Percentiles rank a stretch among this genome's conserved stretches.
Evolutionary conservation across 2,888 invertebrate genomes (phyloP).

Genomic region (Argyresthia goedartella): DNA sequence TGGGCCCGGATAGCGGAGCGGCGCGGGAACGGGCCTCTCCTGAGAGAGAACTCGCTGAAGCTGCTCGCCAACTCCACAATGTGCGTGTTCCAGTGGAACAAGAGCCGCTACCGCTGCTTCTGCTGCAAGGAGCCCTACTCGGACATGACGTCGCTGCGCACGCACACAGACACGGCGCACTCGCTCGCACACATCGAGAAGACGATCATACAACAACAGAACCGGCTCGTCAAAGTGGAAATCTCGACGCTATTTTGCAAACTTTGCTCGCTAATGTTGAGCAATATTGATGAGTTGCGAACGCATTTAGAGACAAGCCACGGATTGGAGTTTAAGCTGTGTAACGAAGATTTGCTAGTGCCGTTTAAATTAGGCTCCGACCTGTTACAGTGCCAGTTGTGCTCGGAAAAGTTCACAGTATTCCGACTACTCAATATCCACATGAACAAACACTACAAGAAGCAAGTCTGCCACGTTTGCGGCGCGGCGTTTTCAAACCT

Average conservation of each 20-base stretch:
- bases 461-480: slow-evolving; percentile 53
- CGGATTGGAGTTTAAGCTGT: slow-evolving; percentile 22
- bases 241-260: slow-evolving; percentile 40
- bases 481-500: slow-evolving; percentile 49
- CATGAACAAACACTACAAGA: slow-evolving; percentile 52
- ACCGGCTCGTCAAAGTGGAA: slow-evolving; percentile 48
- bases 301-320: slow-evolving; percentile 31
- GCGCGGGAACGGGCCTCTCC: slow-evolving; percentile 33
- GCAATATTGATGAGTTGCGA: slow-evolving; percentile 23
- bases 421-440: slow-evolving; percentile 51
- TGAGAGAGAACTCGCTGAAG: slow-evolving; percentile 61
- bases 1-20: not conserved
- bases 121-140: slow-evolving; percentile 48
- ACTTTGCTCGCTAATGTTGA: slow-evolving; percentile 25
- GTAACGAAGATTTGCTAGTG: slow-evolving; percentile 36
- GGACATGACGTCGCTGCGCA: slow-evolving; percentile 26
- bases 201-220: slow-evolving; percentile 47
- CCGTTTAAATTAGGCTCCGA: slow-evolving; percentile 40
- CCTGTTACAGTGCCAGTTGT: slow-evolving; percentile 41
- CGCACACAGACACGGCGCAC: slow-evolving; percentile 34
- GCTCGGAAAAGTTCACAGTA: slow-evolving; percentile 29
- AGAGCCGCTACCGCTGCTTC: slow-evolving; percentile 48
- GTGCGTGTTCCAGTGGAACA: slow-evolving; percentile 54
- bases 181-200: slow-evolving; percentile 28
- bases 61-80: slow-evolving; percentile 50